Conservation (phyloP, 1,140 invertebrate species). For the Araneus ventricosus region DNA sequence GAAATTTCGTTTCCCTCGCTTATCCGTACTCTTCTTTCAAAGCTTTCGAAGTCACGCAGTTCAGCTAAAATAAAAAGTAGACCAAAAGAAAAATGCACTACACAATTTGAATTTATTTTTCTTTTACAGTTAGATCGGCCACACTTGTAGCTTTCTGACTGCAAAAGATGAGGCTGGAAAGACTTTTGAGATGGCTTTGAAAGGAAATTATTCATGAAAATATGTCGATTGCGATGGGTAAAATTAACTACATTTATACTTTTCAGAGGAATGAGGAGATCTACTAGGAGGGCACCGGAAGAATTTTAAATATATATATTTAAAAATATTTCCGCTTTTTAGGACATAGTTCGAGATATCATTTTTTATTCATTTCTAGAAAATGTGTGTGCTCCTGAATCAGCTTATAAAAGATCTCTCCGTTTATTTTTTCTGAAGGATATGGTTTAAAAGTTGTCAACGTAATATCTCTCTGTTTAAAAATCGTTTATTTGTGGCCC, state of each 20-base stretch:
- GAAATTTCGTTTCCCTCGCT: constrained; percentile 42
- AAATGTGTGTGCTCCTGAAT: too few relatives aligned
- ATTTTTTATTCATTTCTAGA: too few relatives aligned
- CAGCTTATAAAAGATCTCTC: too few relatives aligned
- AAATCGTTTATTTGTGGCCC: too few relatives aligned
- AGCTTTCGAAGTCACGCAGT: constrained; percentile 46
- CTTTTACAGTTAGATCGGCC: constrained; percentile 5
- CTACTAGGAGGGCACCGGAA: background rate
- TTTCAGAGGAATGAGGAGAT: background rate
- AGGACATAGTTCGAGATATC: too few relatives aligned
- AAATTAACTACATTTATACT: too few relatives aligned
- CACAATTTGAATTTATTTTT: constrained; percentile 49
- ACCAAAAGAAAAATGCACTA: background rate
- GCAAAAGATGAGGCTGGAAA: background rate
- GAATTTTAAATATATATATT: background rate
- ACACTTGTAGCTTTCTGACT: constrained; percentile 33
- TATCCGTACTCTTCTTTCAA: constrained; percentile 47
- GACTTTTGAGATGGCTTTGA: background rate
- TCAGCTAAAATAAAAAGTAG: constrained; percentile 10
- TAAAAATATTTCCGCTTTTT: background rate
- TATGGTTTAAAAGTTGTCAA: too few relatives aligned
- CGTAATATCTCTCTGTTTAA: too few relatives aligned
- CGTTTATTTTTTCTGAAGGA: too few relatives aligned
- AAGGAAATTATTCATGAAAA: background rate
- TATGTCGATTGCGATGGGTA: background rate